Evolutionary conservation across 2,797 vertebrate genomes (phyloP).

Genomic region (Chanos chanos): DNA sequence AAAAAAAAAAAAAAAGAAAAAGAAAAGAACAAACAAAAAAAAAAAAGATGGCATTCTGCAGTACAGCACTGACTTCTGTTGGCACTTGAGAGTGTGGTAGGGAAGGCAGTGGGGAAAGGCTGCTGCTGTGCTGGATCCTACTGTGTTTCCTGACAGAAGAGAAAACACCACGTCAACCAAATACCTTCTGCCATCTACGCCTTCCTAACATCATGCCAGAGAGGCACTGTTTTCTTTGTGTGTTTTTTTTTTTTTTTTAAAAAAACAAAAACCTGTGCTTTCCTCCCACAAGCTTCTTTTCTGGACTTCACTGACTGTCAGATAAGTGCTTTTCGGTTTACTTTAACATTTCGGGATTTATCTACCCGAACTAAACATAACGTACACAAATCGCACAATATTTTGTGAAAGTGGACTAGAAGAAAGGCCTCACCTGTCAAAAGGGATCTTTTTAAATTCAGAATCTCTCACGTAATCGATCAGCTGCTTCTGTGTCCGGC

Average conservation of each 20-base stretch:
- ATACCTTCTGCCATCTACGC: neutral
- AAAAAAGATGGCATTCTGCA: too few species aligned
- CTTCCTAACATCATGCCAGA: neutral
- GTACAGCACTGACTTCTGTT: constrained; percentile 91
- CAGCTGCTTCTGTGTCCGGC: constrained; percentile 98
- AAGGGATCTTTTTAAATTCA: constrained; percentile 95
- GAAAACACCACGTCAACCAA: neutral
- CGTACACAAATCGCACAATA: too few species aligned
- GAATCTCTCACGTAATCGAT: constrained; percentile 95
- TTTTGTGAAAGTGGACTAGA: too few species aligned
- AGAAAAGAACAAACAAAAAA: neutral
- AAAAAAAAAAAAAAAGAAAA: neutral
- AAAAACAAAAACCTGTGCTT: too few species aligned
- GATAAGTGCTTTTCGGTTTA: too few species aligned
- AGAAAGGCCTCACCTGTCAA: constrained; percentile 92
- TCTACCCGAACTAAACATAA: too few species aligned
- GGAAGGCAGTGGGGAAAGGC: constrained; percentile 77
- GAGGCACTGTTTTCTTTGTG: too few species aligned
- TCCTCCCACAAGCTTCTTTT: too few species aligned
- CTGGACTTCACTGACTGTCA: too few species aligned
- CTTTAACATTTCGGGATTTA: too few species aligned
- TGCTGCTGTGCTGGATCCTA: constrained; percentile 86
- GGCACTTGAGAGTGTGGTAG: constrained; percentile 85
- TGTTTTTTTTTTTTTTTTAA: too few species aligned
- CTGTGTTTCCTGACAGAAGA: constrained; percentile 88